These are phyloP conservation scores for Drosophila kanekoi DNA, from an alignment of 2,888 invertebrate genomes.

Conservation along the genomic window DNA sequence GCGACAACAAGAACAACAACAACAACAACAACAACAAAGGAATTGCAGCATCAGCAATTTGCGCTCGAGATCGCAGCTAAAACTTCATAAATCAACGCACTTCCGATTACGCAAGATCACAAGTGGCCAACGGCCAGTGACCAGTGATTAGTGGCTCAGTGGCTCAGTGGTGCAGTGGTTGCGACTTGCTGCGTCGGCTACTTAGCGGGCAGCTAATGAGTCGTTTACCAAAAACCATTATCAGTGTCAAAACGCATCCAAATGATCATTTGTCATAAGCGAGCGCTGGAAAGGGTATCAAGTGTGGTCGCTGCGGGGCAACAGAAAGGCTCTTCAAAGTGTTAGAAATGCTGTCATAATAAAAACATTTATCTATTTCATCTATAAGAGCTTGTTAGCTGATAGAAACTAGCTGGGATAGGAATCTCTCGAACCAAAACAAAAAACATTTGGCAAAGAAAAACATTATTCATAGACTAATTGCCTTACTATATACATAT, in stretches of 20 bases:
- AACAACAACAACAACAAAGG: slow-evolving; percentile 3
- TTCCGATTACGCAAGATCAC: slow-evolving; percentile 66
- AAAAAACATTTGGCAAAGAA: too few species aligned
- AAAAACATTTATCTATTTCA: background rate
- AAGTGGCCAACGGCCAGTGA: slow-evolving; percentile 3
- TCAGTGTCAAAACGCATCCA: slow-evolving; percentile 69
- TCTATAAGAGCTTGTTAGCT: background rate
- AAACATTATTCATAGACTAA: background rate
- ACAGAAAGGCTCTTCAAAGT: slow-evolving; percentile 12
- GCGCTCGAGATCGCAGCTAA: slow-evolving; percentile 48
- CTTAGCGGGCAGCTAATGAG: slow-evolving; percentile 66
- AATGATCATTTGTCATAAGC: slow-evolving; percentile 68
- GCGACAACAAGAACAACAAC: slow-evolving; percentile 20
- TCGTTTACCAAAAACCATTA: slow-evolving; percentile 77
- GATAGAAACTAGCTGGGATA: background rate
- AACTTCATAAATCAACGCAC: slow-evolving; percentile 74
- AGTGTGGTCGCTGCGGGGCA: slow-evolving; percentile 2
- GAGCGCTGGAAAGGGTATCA: background rate
- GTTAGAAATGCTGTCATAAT: slow-evolving; percentile 37
- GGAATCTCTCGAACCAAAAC: too few species aligned
- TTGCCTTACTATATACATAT: too few species aligned
- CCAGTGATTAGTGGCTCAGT: too few species aligned
- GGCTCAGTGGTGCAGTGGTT: too few species aligned
- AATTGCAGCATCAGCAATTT: slow-evolving; percentile 25
- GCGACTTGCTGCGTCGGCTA: slow-evolving; percentile 38